Conservation (phyloP, 2,797 vertebrate species). For the Enteromius argenteus region DNA sequence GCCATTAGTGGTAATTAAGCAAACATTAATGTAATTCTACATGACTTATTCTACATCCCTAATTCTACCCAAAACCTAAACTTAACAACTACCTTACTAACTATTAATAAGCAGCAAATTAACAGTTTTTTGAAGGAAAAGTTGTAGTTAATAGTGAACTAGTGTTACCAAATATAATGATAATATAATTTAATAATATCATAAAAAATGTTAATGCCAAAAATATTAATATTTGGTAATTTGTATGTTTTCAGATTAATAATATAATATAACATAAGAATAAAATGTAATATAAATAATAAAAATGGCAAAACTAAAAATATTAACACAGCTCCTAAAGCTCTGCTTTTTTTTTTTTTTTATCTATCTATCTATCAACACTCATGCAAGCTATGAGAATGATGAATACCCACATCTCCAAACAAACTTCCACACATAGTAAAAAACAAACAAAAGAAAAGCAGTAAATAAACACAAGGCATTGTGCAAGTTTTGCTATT, state of each 20-base stretch:
- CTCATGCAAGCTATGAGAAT: conserved; percentile 47
- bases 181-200: not conserved
- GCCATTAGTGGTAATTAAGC: too few relatives aligned
- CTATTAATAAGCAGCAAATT: too few relatives aligned
- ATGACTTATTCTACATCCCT: too few relatives aligned
- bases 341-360: not conserved
- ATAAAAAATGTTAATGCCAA: not conserved
- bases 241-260: not conserved
- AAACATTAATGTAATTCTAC: too few relatives aligned
- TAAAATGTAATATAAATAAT: not conserved
- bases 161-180: too few relatives aligned
- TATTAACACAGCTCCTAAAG: not conserved
- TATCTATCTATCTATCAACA: conserved; percentile 1
- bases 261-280: not conserved
- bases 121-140: too few relatives aligned
- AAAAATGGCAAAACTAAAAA: not conserved
- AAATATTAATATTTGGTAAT: not conserved
- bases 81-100: too few relatives aligned
- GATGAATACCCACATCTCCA: conserved; percentile 1
- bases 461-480: conserved; percentile 62
- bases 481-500: conserved; percentile 63
- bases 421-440: conserved; percentile 53
- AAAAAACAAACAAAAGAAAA: conserved; percentile 38
- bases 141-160: too few relatives aligned
- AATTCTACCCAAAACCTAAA: too few relatives aligned